A percentile compares a stretch with the other conserved stretches of the same genome.
Evolutionary conservation across 1,140 invertebrate species (phyloP).

Genomic region (Calephelis virginiensis): DNA sequence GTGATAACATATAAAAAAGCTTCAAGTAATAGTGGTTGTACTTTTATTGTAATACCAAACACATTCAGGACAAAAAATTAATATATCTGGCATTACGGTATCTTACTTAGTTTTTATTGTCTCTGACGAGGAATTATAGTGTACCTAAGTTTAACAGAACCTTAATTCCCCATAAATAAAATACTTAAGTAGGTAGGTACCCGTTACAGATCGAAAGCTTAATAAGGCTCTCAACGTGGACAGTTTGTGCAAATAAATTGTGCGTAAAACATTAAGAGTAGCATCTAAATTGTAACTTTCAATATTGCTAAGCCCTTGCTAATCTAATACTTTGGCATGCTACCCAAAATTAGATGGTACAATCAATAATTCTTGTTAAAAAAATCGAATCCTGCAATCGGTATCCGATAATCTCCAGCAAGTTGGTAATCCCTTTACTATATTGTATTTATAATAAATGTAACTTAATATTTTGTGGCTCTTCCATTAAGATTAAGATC

Average conservation of each 20-base stretch:
- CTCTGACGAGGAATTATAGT: slow-evolving; percentile 2
- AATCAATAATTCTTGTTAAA: too few species aligned
- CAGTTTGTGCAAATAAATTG: slow-evolving; percentile 9
- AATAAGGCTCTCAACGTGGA: background rate
- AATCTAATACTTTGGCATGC: slow-evolving; percentile 8
- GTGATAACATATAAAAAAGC: slow-evolving; percentile 4
- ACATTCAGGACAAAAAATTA: slow-evolving; percentile 8
- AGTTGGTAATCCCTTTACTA: too few species aligned
- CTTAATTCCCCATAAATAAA: background rate
- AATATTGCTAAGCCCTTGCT: slow-evolving; percentile 2
- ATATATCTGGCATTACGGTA: slow-evolving; percentile 7
- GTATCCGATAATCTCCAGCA: too few species aligned
- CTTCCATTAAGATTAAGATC: too few species aligned
- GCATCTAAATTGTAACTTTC: slow-evolving; percentile 1
- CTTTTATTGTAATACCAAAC: slow-evolving; percentile 4
- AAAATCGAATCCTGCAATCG: too few species aligned
- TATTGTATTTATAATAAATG: too few species aligned
- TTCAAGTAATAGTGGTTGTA: background rate
- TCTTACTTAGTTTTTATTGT: slow-evolving; percentile 16
- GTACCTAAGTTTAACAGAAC: background rate
- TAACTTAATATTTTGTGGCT: too few species aligned
- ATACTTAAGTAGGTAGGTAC: background rate
- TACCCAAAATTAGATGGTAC: slow-evolving; percentile 2
- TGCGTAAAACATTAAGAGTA: background rate
- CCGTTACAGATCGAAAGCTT: background rate